A percentile compares a stretch with the other conserved stretches of the same genome.
Evolutionary conservation across 2,797 vertebrate species (phyloP).

Genomic region (Lepus townsendii): DNA sequence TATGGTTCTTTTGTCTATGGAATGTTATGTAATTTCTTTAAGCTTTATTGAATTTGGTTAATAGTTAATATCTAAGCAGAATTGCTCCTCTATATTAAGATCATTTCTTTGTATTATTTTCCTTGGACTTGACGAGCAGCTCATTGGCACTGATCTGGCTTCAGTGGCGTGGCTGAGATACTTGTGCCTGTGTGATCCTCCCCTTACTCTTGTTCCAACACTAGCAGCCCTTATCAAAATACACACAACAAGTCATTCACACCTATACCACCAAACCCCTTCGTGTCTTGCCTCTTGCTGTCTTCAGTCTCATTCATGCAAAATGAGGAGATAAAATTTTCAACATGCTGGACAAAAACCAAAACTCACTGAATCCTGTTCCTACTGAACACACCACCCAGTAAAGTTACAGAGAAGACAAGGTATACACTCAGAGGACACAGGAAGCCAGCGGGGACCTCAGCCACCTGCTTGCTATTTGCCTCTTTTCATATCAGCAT

Average conservation of each 20-base stretch:
- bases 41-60: constrained; percentile 5
- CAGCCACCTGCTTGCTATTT: not conserved
- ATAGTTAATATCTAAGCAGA: not conserved
- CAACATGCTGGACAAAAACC: not conserved
- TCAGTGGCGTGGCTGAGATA: too few species aligned
- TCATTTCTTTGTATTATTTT: not conserved
- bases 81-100: not conserved
- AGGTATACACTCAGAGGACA: not conserved
- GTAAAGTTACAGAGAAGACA: not conserved
- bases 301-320: not conserved
- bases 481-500: not conserved
- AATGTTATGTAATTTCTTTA: constrained; percentile 28
- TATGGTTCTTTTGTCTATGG: constrained; percentile 53
- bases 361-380: not conserved
- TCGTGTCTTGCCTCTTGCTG: not conserved
- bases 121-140: not conserved
- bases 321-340: not conserved
- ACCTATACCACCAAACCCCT: not conserved
- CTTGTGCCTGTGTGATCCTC: not conserved
- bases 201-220: not conserved
- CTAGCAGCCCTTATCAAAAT: not conserved
- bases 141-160: not conserved
- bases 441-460: not conserved
- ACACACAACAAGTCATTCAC: not conserved
- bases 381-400: not conserved